A percentile compares a stretch with the other conserved stretches of the same genome.
Conservation (phyloP, 1,140 invertebrate genomes). For the Trypoxylus dichotomus region DNA sequence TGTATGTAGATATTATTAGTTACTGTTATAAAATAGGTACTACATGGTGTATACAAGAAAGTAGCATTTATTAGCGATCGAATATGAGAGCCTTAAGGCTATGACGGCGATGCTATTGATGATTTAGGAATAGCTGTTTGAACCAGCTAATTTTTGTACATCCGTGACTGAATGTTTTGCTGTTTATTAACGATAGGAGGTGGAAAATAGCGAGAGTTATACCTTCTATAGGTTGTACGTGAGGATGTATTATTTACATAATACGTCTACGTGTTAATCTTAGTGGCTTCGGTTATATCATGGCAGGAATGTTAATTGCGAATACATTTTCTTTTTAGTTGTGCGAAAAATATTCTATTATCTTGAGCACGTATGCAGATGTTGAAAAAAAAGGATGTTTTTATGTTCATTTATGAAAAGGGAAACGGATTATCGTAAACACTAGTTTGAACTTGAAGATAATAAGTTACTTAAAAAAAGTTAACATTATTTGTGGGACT, state of each 20-base stretch:
- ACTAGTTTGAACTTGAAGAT: too few relatives aligned
- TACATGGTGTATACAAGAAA: neutral
- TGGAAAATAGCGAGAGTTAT: neutral
- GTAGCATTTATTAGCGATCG: neutral
- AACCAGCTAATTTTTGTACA: neutral
- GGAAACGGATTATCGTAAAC: too few relatives aligned
- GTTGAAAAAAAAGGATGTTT: neutral
- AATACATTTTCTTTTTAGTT: neutral
- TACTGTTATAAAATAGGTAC: neutral
- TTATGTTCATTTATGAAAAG: too few relatives aligned
- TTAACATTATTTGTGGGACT: too few relatives aligned
- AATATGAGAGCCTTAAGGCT: neutral
- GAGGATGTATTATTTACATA: neutral
- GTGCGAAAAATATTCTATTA: neutral
- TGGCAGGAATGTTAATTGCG: neutral
- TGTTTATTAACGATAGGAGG: neutral
- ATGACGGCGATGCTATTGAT: too few relatives aligned
- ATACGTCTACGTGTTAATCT: neutral
- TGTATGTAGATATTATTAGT: neutral
- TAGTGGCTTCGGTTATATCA: neutral
- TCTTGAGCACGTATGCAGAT: neutral
- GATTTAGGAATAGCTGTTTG: neutral
- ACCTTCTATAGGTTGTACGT: neutral
- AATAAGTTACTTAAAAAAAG: too few relatives aligned
- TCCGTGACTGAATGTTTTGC: neutral